phyloP scores from a whole-genome alignment of 1,140 invertebrate genomes.

The Aphis craccivora region DNA sequence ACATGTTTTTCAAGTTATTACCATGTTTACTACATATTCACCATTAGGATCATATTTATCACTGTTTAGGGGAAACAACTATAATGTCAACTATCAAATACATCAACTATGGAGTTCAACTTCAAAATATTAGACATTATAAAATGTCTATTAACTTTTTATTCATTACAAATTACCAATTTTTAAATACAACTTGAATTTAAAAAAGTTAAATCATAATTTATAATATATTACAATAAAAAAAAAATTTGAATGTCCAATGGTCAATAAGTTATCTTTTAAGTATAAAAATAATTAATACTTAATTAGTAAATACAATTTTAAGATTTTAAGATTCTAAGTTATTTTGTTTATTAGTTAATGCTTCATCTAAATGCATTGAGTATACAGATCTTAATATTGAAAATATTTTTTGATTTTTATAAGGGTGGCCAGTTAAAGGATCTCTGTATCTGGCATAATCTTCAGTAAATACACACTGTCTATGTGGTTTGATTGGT shows the following conservation, averaged over 20 bases:
- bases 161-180: neutral
- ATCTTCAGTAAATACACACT: conserved; percentile 45
- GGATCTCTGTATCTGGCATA: conserved; percentile 50
- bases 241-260: neutral
- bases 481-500: neutral
- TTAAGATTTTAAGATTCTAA: neutral
- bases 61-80: neutral
- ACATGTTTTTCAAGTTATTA: neutral
- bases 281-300: neutral
- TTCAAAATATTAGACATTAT: neutral
- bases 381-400: conserved; percentile 50
- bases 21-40: neutral
- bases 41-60: no score
- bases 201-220: neutral
- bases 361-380: conserved; percentile 46
- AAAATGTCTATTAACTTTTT: neutral
- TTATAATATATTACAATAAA: neutral
- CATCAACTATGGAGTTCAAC: neutral
- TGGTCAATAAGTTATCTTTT: neutral
- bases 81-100: neutral
- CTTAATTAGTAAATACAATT: neutral
- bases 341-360: conserved; percentile 7
- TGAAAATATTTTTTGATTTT: conserved; percentile 52
- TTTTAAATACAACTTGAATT: neutral
- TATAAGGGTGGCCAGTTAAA: conserved; percentile 45